Evolutionary conservation across 2,113 vertebrate species (phyloP), one percentile per base, ranked within the genome.

Genomic region (Mus pahari): DNA sequence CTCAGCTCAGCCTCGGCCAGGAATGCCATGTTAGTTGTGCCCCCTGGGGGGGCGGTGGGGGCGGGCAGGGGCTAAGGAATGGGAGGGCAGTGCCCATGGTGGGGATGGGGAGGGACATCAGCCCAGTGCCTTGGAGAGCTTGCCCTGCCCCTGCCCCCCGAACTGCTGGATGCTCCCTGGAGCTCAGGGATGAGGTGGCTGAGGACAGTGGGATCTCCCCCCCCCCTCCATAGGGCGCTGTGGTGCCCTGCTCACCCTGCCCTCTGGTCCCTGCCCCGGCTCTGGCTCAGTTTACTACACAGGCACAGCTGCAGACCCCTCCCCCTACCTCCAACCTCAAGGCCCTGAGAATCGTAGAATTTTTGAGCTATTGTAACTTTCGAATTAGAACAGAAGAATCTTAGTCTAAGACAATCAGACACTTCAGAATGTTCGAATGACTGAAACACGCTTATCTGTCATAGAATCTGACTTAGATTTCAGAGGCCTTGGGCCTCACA

Each of bases 1-100:
- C 98, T 99, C 98, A 99, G 99, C 98, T 99, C 99, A 98, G 98
- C 99, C 96, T 99, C 99, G 97, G 99, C 99, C 99, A 99, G 99
- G 99, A 99, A 98, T 31, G 99, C 99, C 99, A 99, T 99, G 99
- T 99, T 99, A 99, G 99, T 99, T 98, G 98, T 96, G 81, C 73
- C 97, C 97, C 97, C 3, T 3, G 94, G 86, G 1, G 1, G 68
- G 90, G 53, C 42, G 94, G 91, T 71, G 3, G 62, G 77, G 94
- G 48, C 0, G 78, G 97, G 96, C 0, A 28, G 86, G 94, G 96
- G 89, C 86, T 70, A 66, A 88, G 92, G 92, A 81, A 70, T 92
- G 87, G 96, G 96, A 96, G 96, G 94, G 93, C 89, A 92, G 93
- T 90, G 82, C n/a, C 91, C 55, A 5, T 50, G 97, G 96, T 94